These are phyloP conservation scores for Macrosiphum euphorbiae DNA, from an alignment of 2,888 invertebrate genomes.

Conservation along the genomic window DNA sequence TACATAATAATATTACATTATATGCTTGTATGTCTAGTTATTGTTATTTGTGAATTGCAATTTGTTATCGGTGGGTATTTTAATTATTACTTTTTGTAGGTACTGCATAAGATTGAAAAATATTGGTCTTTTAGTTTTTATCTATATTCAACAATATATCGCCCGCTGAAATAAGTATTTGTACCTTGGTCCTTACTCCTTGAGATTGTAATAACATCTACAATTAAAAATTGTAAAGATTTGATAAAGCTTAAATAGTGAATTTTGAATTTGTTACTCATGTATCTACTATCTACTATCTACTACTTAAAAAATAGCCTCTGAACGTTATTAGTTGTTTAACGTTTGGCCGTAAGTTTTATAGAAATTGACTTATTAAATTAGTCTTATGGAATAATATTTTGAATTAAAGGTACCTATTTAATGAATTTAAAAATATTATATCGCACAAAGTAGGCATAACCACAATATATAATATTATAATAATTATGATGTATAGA, in stretches of 20 bases:
- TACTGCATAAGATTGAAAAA: not conserved
- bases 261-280: not conserved
- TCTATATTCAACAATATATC: not conserved
- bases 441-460: not conserved
- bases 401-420: not conserved
- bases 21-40: not conserved
- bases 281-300: not conserved
- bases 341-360: not conserved
- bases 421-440: not conserved
- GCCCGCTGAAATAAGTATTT: not conserved
- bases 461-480: not conserved
- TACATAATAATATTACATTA: too few species aligned
- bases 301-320: not conserved
- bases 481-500: too few species aligned
- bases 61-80: not conserved
- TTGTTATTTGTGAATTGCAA: not conserved
- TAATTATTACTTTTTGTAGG: not conserved
- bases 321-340: not conserved
- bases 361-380: not conserved
- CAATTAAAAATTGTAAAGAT: not conserved
- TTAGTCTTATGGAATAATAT: not conserved
- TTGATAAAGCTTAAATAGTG: not conserved
- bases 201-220: not conserved
- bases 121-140: not conserved
- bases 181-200: not conserved